Evolutionary conservation across 2,888 invertebrate genomes (phyloP).

Genomic region (Pyrocoelia pectoralis): DNA sequence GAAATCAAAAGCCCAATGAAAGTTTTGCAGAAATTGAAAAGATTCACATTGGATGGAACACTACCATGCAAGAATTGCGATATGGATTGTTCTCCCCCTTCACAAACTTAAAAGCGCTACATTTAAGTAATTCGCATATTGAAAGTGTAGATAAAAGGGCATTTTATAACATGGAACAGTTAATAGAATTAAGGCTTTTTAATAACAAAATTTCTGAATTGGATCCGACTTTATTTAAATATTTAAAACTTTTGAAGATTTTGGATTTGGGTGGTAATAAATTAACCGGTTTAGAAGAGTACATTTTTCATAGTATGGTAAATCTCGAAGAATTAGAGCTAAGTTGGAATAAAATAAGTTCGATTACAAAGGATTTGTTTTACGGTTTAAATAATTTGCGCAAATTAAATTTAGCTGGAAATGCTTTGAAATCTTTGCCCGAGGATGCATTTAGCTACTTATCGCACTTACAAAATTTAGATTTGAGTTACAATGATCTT

Average conservation of each 20-base stretch:
- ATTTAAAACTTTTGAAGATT: not conserved
- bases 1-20: not conserved
- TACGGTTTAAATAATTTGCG: slow-evolving; percentile 58
- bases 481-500: slow-evolving; percentile 69
- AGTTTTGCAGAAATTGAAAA: not conserved
- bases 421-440: slow-evolving; percentile 57
- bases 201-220: slow-evolving; percentile 16
- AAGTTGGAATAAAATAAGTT: slow-evolving; percentile 16
- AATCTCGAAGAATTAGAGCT: slow-evolving; percentile 10
- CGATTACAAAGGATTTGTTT: slow-evolving; percentile 52
- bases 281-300: not conserved
- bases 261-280: slow-evolving; percentile 14
- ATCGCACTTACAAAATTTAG: slow-evolving; percentile 61
- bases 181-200: slow-evolving; percentile 13
- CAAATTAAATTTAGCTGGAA: slow-evolving; percentile 65
- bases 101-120: not conserved
- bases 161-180: slow-evolving; percentile 13
- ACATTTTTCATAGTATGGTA: slow-evolving; percentile 4
- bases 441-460: slow-evolving; percentile 62
- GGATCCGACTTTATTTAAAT: slow-evolving; percentile 1
- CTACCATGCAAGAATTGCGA: slow-evolving; percentile 3
- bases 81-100: slow-evolving; percentile 18
- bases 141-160: slow-evolving; percentile 3
- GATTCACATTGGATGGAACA: slow-evolving; percentile 21
- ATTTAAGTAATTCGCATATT: slow-evolving; percentile 8